Conservation (phyloP, 2,113 vertebrate species). For the Strix aluco region DNA sequence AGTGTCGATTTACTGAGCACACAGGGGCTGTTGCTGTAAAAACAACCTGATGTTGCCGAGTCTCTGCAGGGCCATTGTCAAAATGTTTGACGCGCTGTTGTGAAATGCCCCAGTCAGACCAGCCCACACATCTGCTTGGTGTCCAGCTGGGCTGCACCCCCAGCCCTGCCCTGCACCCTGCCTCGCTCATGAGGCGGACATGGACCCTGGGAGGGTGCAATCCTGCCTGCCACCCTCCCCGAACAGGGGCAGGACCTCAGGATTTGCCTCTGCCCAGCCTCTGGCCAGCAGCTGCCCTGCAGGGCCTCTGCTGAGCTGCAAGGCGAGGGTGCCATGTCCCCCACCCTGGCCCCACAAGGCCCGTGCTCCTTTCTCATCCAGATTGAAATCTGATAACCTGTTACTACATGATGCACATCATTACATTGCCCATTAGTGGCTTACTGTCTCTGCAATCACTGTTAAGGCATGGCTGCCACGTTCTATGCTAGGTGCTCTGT, state of each 20-base stretch:
- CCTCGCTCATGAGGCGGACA: not conserved
- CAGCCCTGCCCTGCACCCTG: not conserved
- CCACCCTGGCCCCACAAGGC: no score
- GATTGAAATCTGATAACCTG: not conserved
- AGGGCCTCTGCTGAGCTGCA: not conserved
- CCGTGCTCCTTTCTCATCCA: not conserved
- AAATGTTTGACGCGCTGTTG: not conserved
- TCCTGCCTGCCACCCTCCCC: not conserved
- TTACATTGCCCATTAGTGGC: not conserved
- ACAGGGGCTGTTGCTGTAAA: not conserved
- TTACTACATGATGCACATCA: not conserved
- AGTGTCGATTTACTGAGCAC: not conserved
- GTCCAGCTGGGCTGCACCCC: not conserved
- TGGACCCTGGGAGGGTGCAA: not conserved
- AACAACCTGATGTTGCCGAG: not conserved
- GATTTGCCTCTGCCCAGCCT: not conserved
- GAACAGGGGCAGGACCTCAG: not conserved
- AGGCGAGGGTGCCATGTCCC: rapidly evolving
- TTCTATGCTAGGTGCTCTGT: not conserved
- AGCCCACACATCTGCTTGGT: not conserved
- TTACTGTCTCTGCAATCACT: not conserved
- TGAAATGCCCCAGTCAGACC: not conserved
- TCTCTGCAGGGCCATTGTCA: not conserved
- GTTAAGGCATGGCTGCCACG: not conserved
- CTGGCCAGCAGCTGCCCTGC: no score